These are phyloP conservation scores for Sebastes matsubarae DNA, from an alignment of 2,797 vertebrate genomes.

Conservation along the genomic window DNA sequence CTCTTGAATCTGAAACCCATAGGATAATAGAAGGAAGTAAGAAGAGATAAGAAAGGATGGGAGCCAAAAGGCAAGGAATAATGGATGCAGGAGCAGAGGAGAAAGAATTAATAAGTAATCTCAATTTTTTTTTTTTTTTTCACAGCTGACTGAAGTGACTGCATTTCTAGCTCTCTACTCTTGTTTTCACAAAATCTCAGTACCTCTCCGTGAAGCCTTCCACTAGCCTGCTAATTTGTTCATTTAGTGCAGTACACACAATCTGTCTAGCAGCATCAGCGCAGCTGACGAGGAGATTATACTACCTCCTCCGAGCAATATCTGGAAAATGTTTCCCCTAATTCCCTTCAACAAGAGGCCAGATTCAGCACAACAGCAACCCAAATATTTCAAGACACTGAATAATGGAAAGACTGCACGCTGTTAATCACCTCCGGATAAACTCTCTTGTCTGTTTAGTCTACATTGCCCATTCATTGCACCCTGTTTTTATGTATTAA, in stretches of 20 bases:
- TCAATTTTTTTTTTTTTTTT: neutral
- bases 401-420: slow-evolving; percentile 36
- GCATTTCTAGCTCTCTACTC: neutral
- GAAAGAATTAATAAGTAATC: slow-evolving; percentile 15
- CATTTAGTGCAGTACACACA: neutral
- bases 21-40: neutral
- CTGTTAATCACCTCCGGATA: slow-evolving; percentile 37
- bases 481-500: slow-evolving; percentile 7
- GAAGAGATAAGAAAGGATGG: slow-evolving; percentile 4
- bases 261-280: slow-evolving; percentile 1
- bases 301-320: slow-evolving; percentile 22
- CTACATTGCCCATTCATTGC: slow-evolving; percentile 6
- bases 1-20: slow-evolving; percentile 21
- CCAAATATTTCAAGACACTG: slow-evolving; percentile 42
- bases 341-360: slow-evolving; percentile 24
- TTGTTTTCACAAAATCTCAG: neutral
- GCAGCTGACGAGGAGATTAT: slow-evolving; percentile 24
- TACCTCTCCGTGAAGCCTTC: neutral
- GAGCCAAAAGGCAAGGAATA: slow-evolving; percentile 24
- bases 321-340: slow-evolving; percentile 21
- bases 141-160: slow-evolving; percentile 1
- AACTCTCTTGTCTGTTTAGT: slow-evolving; percentile 30
- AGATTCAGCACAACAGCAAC: slow-evolving; percentile 44
- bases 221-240: slow-evolving; percentile 3
- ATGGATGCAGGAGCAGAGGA: slow-evolving; percentile 10